A percentile compares a stretch with the other conserved stretches of the same genome.
Evolutionary conservation across 2,113 vertebrate genomes (phyloP).

Genomic region (Myanophis thanlyinensis): DNA sequence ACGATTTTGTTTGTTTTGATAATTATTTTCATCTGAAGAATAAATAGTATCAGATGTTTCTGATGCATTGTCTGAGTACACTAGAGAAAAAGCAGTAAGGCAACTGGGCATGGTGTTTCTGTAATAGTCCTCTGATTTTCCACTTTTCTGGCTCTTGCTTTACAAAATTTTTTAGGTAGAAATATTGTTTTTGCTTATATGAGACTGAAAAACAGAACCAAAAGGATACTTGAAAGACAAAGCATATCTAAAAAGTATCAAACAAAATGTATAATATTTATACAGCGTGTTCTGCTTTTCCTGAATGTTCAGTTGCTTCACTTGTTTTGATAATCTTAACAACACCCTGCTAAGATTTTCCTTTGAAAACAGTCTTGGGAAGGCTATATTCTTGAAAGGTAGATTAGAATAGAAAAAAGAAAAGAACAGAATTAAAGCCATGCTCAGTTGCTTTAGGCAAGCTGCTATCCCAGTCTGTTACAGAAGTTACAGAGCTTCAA

Average conservation of each 20-base stretch:
- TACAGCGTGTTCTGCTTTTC: neutral
- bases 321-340: neutral
- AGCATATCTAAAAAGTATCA: neutral
- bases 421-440: neutral
- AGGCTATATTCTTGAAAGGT: neutral
- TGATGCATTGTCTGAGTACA: neutral
- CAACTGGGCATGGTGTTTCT: neutral
- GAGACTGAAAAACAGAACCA: neutral
- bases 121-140: neutral
- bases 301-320: neutral
- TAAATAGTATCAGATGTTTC: neutral
- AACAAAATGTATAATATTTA: neutral
- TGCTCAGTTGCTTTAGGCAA: neutral
- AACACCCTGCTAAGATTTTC: neutral
- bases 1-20: neutral
- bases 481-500: neutral
- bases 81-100: neutral
- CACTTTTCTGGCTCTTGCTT: neutral
- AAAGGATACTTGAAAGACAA: neutral
- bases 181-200: neutral
- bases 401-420: neutral
- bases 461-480: neutral
- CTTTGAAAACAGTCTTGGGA: neutral
- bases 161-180: neutral
- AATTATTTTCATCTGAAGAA: neutral